phyloP scores from a whole-genome alignment of 2,888 invertebrate genomes.

The Synanthedon tipuliformis region DNA sequence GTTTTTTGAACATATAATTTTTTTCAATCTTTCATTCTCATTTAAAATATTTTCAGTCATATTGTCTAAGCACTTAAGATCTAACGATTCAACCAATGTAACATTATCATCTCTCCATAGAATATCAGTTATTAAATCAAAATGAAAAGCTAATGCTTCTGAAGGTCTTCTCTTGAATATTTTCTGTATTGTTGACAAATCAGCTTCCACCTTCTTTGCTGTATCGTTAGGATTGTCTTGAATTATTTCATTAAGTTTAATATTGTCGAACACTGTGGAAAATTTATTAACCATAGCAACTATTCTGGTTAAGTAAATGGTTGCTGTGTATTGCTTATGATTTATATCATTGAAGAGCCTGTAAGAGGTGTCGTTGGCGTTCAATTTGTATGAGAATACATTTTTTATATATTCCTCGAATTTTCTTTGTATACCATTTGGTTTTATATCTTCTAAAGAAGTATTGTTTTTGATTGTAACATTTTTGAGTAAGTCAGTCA shows the following conservation, averaged over 20 bases:
- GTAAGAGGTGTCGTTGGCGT: conserved; percentile 29
- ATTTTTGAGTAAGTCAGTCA: conserved; percentile 25
- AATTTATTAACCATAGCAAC: conserved; percentile 41
- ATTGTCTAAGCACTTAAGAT: conserved; percentile 31
- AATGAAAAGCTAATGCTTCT: conserved; percentile 42
- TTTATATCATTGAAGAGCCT: conserved; percentile 34
- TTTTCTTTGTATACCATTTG: conserved; percentile 30
- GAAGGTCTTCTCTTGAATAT: conserved; percentile 39
- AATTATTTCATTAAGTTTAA: conserved; percentile 16
- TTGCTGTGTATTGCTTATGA: conserved; percentile 34
- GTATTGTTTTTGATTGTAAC: conserved; percentile 28
- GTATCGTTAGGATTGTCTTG: conserved; percentile 6
- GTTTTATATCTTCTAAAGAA: conserved; percentile 17
- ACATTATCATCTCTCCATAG: conserved; percentile 31
- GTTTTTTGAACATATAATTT: conserved; percentile 41
- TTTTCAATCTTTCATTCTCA: conserved; percentile 30
- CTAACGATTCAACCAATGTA: conserved; percentile 29
- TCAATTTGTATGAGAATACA: conserved; percentile 34
- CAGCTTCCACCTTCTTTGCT: conserved; percentile 22
- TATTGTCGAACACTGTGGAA: conserved; percentile 19
- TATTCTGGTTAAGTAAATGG: conserved; percentile 42
- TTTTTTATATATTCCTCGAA: conserved; percentile 30
- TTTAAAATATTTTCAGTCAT: conserved; percentile 29
- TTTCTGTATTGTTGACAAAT: conserved; percentile 29
- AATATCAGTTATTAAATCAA: conserved; percentile 44